Conservation (phyloP, 2,113 vertebrate species). For the Brachionichthys hirsutus region DNA sequence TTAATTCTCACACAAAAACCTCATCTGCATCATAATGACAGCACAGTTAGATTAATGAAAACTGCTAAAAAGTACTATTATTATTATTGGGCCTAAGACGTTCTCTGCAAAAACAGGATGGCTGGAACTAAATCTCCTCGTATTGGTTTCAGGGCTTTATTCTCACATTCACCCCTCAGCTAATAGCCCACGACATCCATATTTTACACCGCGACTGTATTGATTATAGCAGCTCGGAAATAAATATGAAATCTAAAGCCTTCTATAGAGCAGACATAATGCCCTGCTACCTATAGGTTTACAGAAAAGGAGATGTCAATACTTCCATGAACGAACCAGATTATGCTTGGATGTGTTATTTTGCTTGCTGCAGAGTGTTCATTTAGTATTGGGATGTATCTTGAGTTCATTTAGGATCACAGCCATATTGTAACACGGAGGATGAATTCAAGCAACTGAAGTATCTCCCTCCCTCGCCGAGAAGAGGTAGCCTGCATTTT, state of each 20-base stretch:
- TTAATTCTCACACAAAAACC: conserved; percentile 75
- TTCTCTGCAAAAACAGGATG: conserved; percentile 44
- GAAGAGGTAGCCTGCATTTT: no score
- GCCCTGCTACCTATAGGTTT: background rate
- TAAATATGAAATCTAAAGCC: conserved; percentile 15
- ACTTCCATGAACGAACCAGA: no score
- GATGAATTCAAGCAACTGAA: no score
- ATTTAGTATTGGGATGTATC: no score
- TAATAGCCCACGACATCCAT: conserved; percentile 26
- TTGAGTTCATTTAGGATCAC: no score
- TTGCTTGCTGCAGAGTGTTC: no score
- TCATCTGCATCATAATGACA: conserved; percentile 71
- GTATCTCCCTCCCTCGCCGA: no score
- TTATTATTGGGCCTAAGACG: conserved; percentile 55
- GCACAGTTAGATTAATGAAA: conserved; percentile 67
- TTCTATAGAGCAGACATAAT: conserved; percentile 6
- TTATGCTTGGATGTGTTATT: no score
- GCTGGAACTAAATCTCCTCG: conserved; percentile 45
- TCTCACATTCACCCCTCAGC: conserved; percentile 18
- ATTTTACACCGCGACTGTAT: conserved; percentile 31
- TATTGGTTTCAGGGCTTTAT: conserved; percentile 20
- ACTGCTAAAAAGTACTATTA: conserved; percentile 54
- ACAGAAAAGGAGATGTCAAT: background rate
- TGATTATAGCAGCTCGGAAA: background rate
- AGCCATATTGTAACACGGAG: no score